Evolutionary conservation across 2,113 vertebrate genomes (phyloP).

Genomic region (Danionella cerebrum): DNA sequence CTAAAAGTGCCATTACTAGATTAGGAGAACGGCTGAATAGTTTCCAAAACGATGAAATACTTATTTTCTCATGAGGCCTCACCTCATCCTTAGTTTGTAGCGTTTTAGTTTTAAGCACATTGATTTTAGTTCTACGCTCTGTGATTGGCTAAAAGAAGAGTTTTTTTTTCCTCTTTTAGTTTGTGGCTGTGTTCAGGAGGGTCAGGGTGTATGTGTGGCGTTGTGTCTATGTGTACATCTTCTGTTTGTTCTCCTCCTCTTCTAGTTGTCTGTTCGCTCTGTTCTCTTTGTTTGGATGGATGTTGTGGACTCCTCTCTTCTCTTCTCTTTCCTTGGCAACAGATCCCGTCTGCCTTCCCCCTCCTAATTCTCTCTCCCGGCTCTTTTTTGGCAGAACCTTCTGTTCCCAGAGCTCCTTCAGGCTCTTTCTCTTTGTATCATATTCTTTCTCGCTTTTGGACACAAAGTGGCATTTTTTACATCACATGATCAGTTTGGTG

Average conservation of each 20-base stretch:
- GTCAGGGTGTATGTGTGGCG: slow-evolving; percentile 32
- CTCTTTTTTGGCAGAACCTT: slow-evolving; percentile 23
- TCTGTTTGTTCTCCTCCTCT: slow-evolving; percentile 51
- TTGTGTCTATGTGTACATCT: slow-evolving; percentile 27
- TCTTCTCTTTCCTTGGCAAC: slow-evolving; percentile 6
- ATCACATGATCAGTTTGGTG: slow-evolving; percentile 42
- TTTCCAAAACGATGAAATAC: too few relatives aligned
- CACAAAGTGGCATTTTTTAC: slow-evolving; percentile 46
- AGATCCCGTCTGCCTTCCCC: slow-evolving; percentile 31
- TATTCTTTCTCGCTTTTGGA: slow-evolving; percentile 39
- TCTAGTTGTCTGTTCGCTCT: slow-evolving; percentile 40
- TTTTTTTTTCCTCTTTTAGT: too few relatives aligned
- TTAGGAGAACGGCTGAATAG: too few relatives aligned
- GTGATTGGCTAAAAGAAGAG: too few relatives aligned
- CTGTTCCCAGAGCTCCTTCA: slow-evolving; percentile 26
- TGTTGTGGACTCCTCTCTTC: slow-evolving; percentile 15
- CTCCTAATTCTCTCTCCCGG: slow-evolving; percentile 7
- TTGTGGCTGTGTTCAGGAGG: slow-evolving; percentile 42
- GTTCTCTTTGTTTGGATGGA: slow-evolving; percentile 43
- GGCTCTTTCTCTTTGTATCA: slow-evolving; percentile 30
- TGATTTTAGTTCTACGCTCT: too few relatives aligned
- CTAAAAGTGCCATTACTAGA: too few relatives aligned
- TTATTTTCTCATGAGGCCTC: too few relatives aligned
- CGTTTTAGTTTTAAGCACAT: too few relatives aligned
- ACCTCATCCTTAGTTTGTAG: too few relatives aligned